Base-by-base conservation (phyloP, 2,113 vertebrate species). In the Pluvialis apricaria region DNA sequence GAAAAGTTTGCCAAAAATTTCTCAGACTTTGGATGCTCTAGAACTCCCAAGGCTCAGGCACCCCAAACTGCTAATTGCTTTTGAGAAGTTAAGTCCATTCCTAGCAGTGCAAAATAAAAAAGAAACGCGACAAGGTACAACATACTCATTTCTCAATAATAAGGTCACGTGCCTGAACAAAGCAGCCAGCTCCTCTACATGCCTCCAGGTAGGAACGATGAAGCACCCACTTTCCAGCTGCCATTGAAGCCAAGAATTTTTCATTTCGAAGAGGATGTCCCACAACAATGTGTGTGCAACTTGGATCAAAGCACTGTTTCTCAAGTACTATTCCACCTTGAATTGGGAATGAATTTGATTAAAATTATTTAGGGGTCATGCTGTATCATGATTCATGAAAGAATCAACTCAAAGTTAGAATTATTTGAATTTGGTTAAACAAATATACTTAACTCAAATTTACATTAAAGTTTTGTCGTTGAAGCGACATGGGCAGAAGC, bases 141-240 rank as follows among this genome's bases (percentile, higher is more conserved):
- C 40, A 29, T 17, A 11, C 17, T 54, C 0, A 9, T 47, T 70
- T 76, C 44, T 58, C 45, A 55, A 8, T 16, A 71, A 22, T 1
- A 51, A 71, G 19, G 42, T 88, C 60, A 97, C 97, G 4, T 81
- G 98, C 99, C 98, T 98, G 98, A 84, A 99, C 94, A 76, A 99
- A 99, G 95, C 58, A 95, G 3, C 97, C 98, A 24, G 98, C 98
- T 25, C 98, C 95, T 80, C 99, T 98, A 45, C 99, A 99, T 0
- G 99, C 99, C 89, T 99, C 99, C 82, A 99, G 96, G 95, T 99
- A 99, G 20, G 99, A 99, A 64, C 99, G 98, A 90, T 99, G 99
- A 44, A 99, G 99, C 79, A 99, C 99, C 99, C 99, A 99, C 90
- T 99, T 99, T 3, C 99, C 99, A 4, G 99, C 99, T 29, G 99